Conservation (phyloP, 2,888 invertebrate species). For the Watsonalla cultraria region DNA sequence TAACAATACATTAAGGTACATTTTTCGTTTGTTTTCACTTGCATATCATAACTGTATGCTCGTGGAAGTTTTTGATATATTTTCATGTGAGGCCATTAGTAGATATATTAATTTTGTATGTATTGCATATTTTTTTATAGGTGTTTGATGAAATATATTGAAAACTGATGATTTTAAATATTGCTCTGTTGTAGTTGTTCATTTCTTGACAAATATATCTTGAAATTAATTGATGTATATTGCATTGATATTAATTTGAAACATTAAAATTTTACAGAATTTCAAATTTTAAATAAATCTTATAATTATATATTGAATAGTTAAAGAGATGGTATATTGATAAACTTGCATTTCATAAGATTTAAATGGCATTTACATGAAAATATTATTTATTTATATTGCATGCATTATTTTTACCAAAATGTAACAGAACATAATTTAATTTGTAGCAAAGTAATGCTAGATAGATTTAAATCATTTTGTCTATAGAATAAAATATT, state of each 20-base stretch:
- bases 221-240: too few species aligned
- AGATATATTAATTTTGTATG: background rate
- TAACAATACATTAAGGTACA: slow-evolving; percentile 42
- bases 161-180: background rate
- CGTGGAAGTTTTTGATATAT: slow-evolving; percentile 14
- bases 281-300: too few species aligned
- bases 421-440: slow-evolving; percentile 28
- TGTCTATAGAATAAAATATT: too few species aligned
- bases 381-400: slow-evolving; percentile 4
- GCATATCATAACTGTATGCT: slow-evolving; percentile 14
- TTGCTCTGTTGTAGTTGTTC: too few species aligned
- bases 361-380: background rate
- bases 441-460: background rate
- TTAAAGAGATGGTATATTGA: too few species aligned
- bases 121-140: background rate
- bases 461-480: background rate
- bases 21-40: slow-evolving; percentile 22
- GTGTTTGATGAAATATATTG: background rate
- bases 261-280: too few species aligned
- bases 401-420: slow-evolving; percentile 26
- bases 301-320: too few species aligned
- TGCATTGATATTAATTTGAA: too few species aligned
- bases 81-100: slow-evolving; percentile 20
- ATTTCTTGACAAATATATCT: too few species aligned
- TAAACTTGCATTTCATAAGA: too few species aligned